Evolutionary conservation across 1,140 invertebrate species (phyloP), one percentile per base, ranked within the genome.

Genomic region (Bombus balteatus): DNA sequence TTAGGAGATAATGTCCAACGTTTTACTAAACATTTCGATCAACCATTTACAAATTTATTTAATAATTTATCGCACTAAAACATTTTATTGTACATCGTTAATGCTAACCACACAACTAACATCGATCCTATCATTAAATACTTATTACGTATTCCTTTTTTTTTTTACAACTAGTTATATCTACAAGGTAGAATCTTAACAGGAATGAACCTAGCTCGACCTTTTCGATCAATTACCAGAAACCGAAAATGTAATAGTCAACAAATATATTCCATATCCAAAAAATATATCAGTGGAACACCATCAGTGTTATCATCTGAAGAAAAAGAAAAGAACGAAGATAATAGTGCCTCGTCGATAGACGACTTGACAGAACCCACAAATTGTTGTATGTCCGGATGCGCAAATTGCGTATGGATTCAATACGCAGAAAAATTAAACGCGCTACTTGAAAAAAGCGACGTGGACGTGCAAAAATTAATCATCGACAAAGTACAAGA

Each of bases 351-450:
- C 10, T 34, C 1, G 15, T 39, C 77, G 10, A 47, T 71, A n/a
- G 92, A 94, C 1, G 93, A 94, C 34, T 57, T 94, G 2, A 95
- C 96, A 78, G 96, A 96, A 87, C 98, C 98, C 3, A 98, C 97
- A 4, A 97, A 96, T 59, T 99, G 99, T 94, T 99, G 99, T 90
- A 98, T 98, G 97, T 98, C 98, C 8, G 98, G 98, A 1, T 99
- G 99, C 96, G 95, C 97, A 2, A 99, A 99, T 93, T 99, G 99
- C 94, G 98, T 99, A 28, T 99, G 98, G 97, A 97, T 99, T 68
- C 96, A 97, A 57, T 99, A 99, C 95, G 98, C 98, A 0, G 97
- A 99, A 91, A 96, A 97, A 83, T 88, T 99, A 32, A 96, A 96
- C 28, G 96, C 97, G 74, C 97, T 98, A 89, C 95, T 87, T 1